Evolutionary conservation across 2,797 vertebrate genomes (phyloP).

Genomic region (Pipistrellus nathusii): DNA sequence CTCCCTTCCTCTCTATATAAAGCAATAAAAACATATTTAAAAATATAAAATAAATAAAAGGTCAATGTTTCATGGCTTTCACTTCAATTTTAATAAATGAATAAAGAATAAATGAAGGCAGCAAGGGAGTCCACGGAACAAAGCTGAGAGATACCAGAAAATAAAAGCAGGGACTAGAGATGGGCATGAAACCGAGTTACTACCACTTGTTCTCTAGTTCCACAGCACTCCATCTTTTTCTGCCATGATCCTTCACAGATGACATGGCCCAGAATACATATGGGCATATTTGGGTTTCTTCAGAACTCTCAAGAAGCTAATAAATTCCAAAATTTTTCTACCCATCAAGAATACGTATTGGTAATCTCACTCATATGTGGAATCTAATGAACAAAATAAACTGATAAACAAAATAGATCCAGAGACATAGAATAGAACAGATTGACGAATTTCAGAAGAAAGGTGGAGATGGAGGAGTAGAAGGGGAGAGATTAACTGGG

Average conservation of each 20-base stretch:
- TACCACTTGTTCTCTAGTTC: background rate
- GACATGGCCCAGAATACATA: background rate
- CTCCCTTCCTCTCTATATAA: no score
- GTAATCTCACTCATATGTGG: no score
- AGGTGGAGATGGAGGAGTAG: no score
- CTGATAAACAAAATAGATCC: no score
- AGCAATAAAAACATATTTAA: no score
- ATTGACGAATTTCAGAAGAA: no score
- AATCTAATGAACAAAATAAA: no score
- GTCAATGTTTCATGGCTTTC: background rate
- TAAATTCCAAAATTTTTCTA: constrained; percentile 14
- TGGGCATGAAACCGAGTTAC: background rate
- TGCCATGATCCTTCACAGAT: background rate
- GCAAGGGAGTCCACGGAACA: background rate
- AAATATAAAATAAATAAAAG: background rate
- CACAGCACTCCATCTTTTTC: background rate
- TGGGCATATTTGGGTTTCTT: background rate
- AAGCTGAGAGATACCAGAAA: background rate
- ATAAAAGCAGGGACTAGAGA: background rate
- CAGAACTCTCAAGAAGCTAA: background rate
- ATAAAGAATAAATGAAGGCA: background rate
- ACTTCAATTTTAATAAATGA: background rate
- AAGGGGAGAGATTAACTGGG: no score
- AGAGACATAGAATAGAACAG: no score
- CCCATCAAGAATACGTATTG: background rate